Evolutionary conservation across 2,797 vertebrate species (phyloP).

Genomic region (Xenentodon cancila): DNA sequence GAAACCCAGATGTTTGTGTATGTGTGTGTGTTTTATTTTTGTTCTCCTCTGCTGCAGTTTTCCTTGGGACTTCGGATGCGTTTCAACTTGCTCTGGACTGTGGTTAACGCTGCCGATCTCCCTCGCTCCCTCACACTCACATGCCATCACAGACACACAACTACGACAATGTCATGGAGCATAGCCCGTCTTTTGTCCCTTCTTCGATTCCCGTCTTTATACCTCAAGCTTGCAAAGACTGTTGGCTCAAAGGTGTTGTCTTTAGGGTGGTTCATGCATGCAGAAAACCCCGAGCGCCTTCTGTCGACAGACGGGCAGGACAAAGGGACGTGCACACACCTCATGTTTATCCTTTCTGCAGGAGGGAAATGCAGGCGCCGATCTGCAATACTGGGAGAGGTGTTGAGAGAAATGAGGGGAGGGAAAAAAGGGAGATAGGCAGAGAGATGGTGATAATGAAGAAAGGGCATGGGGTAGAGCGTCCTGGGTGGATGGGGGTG

Average conservation of each 20-base stretch:
- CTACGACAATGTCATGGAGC: constrained; percentile 29
- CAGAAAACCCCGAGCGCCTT: constrained; percentile 16
- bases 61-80: constrained; percentile 81
- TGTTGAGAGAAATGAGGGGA: constrained; percentile 45
- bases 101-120: constrained; percentile 25
- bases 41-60: constrained; percentile 31
- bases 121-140: constrained; percentile 6
- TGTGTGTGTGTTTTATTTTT: not conserved
- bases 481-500: constrained; percentile 50
- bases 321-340: constrained; percentile 32
- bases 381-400: constrained; percentile 79
- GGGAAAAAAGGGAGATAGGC: constrained; percentile 11
- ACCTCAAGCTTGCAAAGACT: constrained; percentile 28
- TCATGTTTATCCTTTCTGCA: constrained; percentile 92
- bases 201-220: constrained; percentile 42
- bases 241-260: constrained; percentile 28
- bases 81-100: constrained; percentile 85
- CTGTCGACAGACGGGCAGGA: constrained; percentile 31
- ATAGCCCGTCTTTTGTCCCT: constrained; percentile 30
- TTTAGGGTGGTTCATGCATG: constrained; percentile 49
- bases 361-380: constrained; percentile 90
- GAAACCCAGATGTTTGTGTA: not conserved
- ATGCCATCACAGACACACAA: constrained; percentile 9
- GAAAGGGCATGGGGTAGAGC: constrained; percentile 50
- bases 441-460: constrained; percentile 22